These are phyloP conservation scores for Channa argus DNA, from an alignment of 2,113 vertebrate genomes.

Conservation along the genomic window DNA sequence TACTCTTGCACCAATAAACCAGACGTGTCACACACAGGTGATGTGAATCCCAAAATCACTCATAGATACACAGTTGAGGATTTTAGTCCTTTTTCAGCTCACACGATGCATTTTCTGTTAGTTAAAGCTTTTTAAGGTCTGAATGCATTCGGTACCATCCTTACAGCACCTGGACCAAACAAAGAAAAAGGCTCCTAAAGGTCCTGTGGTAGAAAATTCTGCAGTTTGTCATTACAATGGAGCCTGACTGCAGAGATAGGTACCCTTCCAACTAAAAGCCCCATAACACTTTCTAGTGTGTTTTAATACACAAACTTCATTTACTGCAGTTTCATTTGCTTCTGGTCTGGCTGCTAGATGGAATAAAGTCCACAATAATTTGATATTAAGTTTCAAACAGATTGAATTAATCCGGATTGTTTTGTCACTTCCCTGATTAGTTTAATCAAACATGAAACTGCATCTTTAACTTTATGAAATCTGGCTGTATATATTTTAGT, in stretches of 20 bases:
- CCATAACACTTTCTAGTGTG: no score
- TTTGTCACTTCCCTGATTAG: no score
- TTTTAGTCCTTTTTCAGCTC: neutral
- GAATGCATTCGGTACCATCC: neutral
- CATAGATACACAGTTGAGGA: neutral
- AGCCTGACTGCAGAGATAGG: neutral
- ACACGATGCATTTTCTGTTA: neutral
- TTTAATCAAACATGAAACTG: no score
- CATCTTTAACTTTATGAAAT: no score
- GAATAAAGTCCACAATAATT: no score
- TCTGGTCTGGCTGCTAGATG: no score
- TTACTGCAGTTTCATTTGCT: neutral
- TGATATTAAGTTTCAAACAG: no score
- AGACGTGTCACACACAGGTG: no score
- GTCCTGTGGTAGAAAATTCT: neutral
- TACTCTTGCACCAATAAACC: no score
- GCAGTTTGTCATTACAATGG: neutral
- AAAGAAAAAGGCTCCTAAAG: neutral
- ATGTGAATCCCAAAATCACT: no score
- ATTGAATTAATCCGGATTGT: no score
- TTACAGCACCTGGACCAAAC: neutral
- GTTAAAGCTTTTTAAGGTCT: conserved; percentile 24
- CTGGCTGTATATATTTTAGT: no score
- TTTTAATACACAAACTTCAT: neutral
- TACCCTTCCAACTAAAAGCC: neutral